These are phyloP conservation scores for Sceliomorpha sp. DNA, from an alignment of 2,888 invertebrate genomes.

Conservation along the genomic window DNA sequence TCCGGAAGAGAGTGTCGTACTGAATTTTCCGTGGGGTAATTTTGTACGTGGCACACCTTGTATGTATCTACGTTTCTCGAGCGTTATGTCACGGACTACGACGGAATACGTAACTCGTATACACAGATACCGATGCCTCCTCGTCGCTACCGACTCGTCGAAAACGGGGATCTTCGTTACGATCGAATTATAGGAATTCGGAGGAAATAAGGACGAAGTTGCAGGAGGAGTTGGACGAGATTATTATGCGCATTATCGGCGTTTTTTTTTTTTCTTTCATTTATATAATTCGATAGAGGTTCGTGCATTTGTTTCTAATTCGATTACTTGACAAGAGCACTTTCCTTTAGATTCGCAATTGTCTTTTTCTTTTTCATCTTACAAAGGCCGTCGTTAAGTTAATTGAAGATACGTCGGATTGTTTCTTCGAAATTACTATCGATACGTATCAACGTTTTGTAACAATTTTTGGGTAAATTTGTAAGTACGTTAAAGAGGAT, in stretches of 20 bases:
- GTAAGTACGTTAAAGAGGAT: neutral
- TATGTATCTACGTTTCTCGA: constrained; percentile 20
- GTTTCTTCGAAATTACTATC: too few relatives aligned
- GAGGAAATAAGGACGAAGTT: too few relatives aligned
- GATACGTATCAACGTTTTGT: neutral
- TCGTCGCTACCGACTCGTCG: constrained; percentile 12
- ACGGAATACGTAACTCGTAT: constrained; percentile 31
- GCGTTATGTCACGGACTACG: constrained; percentile 30
- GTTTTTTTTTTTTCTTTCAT: too few relatives aligned
- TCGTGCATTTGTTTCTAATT: too few relatives aligned
- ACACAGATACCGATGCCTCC: constrained; percentile 19
- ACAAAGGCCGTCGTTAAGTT: too few relatives aligned
- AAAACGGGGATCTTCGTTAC: constrained; percentile 21
- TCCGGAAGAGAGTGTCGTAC: constrained; percentile 3
- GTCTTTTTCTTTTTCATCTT: too few relatives aligned
- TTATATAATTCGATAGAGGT: too few relatives aligned
- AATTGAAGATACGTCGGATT: too few relatives aligned
- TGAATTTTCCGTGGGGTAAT: constrained; percentile 14
- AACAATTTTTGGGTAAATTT: neutral
- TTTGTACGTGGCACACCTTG: constrained; percentile 10
- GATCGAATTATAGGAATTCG: constrained; percentile 1
- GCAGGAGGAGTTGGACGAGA: too few relatives aligned
- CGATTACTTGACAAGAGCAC: too few relatives aligned
- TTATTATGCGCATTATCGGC: too few relatives aligned
- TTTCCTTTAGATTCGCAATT: too few relatives aligned